Evolutionary conservation across 2,888 invertebrate genomes (phyloP), one percentile per base, ranked within the genome.

Genomic region (Tenthredo notha): DNA sequence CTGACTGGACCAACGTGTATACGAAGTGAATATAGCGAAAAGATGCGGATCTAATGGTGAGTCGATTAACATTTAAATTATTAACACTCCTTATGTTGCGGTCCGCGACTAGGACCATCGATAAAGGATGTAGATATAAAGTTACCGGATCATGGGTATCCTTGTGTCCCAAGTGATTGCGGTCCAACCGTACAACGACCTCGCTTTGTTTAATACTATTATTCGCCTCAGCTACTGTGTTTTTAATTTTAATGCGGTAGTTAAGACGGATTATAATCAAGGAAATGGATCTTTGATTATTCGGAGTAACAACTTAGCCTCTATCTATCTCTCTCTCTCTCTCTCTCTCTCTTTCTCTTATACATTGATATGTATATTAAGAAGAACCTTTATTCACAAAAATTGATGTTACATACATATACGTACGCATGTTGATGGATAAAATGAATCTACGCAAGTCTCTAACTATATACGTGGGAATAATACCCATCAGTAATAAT

Each of bases 41-140:
- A 77, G 50, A 77, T 77, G 78, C 37, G 37, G 78, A 80, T 80
- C 80, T 61, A 61, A 50, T 61, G 80, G 80, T 80, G 80, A 80
- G 80, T 80, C 58, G 80, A 80, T 80, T 40, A 37, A 61, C 58
- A 61, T 80, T 80, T 80, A 61, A 80, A 80, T 80, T 37, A 80
- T 80, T 61, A 80, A 58, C 37, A 61, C 33, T 29, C n/a, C 78
- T 58, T 40, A 37, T 47, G 21, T 15, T 43, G 21, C 25, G 54
- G n/a, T n/a, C 25, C 21, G 43, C 43, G 40, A 15, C 12, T 40
- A n/a, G 58, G 40, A 40, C 61, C 80, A 80, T 61, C 58, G 80
- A 58, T 80, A 80, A 80, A 61, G 80, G 61, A 80, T 80, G 37
- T 40, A 80, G 61, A 80, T 58, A 37, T 61, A 40, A 61, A 50